Percentiles rank a stretch among this genome's conserved stretches.
Evolutionary conservation across 2,113 vertebrate species (phyloP).

Genomic region (Catharus minimus): DNA sequence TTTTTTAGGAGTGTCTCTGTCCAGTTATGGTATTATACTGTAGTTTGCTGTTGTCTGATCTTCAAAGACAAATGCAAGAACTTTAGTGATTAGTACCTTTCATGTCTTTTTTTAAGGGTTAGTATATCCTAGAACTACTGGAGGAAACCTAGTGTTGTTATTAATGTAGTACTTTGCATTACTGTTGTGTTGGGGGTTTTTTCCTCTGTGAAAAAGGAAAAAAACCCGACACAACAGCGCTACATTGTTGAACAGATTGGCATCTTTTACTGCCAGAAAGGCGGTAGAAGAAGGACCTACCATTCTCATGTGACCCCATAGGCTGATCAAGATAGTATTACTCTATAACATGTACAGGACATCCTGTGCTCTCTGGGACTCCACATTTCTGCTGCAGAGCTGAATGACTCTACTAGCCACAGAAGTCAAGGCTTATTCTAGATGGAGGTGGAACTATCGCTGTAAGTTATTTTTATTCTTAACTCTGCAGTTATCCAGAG

Average conservation of each 20-base stretch:
- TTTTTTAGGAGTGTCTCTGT: not conserved
- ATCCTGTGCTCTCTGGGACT: not conserved
- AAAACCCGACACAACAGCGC: too few relatives aligned
- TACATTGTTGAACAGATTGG: not conserved
- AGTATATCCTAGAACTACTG: not conserved
- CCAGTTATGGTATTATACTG: not conserved
- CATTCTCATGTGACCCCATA: not conserved
- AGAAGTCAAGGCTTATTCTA: not conserved
- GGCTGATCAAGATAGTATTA: not conserved
- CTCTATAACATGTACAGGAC: accelerated
- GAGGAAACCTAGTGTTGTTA: not conserved
- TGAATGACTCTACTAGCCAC: not conserved
- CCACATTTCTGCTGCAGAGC: not conserved
- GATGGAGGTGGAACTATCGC: not conserved
- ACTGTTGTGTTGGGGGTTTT: accelerated
- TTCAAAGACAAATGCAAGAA: not conserved
- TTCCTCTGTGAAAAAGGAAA: not conserved
- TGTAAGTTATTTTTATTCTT: not conserved
- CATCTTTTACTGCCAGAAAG: not conserved
- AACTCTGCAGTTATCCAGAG: not conserved
- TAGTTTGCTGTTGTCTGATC: not conserved
- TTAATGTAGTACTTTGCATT: not conserved
- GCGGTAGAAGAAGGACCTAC: not conserved
- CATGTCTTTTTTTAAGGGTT: not conserved
- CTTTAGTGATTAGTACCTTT: not conserved